Conservation (phyloP, 2,797 vertebrate genomes). For the Rachycentron canadum region DNA sequence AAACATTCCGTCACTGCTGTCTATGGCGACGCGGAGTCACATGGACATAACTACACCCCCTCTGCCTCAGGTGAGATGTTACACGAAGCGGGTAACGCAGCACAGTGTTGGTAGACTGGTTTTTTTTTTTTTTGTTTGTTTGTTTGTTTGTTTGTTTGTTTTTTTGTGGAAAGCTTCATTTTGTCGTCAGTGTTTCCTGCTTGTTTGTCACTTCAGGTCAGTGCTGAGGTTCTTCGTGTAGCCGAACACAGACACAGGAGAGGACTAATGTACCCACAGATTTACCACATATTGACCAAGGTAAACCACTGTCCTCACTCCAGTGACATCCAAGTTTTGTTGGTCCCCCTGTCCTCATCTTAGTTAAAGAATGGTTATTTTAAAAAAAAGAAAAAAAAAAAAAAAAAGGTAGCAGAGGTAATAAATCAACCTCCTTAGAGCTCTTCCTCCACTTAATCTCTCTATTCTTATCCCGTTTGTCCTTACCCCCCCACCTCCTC, state of each 20-base stretch:
- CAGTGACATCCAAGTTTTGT: not conserved
- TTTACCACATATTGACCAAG: constrained; percentile 95
- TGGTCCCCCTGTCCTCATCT: not conserved
- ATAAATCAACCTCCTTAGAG: not conserved
- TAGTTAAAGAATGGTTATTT: too few relatives aligned
- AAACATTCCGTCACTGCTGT: constrained; percentile 93
- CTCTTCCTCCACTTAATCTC: not conserved
- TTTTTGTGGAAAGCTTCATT: not conserved
- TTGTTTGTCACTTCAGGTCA: constrained; percentile 73
- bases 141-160: too few relatives aligned
- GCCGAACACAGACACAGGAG: constrained; percentile 93
- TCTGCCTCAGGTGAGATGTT: constrained; percentile 84
- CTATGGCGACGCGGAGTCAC: constrained; percentile 94
- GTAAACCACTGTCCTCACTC: constrained; percentile 30
- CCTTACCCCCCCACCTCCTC: constrained; percentile 6
- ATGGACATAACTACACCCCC: constrained; percentile 96
- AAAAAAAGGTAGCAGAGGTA: not conserved
- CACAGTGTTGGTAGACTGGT: too few relatives aligned
- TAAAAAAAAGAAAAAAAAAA: too few relatives aligned
- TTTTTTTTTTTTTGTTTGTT: too few relatives aligned
- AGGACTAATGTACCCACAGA: constrained; percentile 95
- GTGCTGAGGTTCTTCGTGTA: constrained; percentile 92
- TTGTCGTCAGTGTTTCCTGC: not conserved
- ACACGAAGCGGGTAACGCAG: not conserved
- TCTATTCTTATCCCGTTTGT: not conserved